Evolutionary conservation across 2,888 invertebrate genomes (phyloP).

Genomic region (Epirrita christyi): DNA sequence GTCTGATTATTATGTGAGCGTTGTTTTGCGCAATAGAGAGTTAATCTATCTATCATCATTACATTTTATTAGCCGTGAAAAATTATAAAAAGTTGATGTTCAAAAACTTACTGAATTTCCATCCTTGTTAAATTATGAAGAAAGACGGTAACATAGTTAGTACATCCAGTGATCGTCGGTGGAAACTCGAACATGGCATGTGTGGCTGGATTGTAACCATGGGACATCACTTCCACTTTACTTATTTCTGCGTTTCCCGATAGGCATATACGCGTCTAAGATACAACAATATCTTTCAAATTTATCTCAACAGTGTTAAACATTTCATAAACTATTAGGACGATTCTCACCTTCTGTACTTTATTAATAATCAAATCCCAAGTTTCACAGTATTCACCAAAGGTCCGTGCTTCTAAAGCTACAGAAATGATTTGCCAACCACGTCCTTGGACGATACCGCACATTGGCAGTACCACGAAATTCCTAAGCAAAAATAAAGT

Average conservation of each 20-base stretch:
- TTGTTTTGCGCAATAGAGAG: too few relatives aligned
- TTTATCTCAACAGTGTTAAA: not conserved
- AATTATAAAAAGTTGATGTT: not conserved
- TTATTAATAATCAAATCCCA: conserved; percentile 75
- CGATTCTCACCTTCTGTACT: conserved; percentile 61
- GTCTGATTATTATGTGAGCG: too few relatives aligned
- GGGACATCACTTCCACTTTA: conserved; percentile 71
- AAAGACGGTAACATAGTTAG: conserved; percentile 70
- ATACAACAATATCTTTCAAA: conserved; percentile 4
- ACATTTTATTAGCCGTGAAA: not conserved
- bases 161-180: conserved; percentile 74
- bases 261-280: conserved; percentile 62
- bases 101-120: conserved; percentile 67
- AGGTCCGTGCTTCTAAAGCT: conserved; percentile 69
- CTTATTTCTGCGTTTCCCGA: conserved; percentile 73
- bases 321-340: not conserved
- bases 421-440: conserved; percentile 79
- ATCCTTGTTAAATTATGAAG: conserved; percentile 76
- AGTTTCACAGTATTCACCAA: conserved; percentile 71
- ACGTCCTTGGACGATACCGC: conserved; percentile 70
- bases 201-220: conserved; percentile 67
- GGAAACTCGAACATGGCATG: conserved; percentile 75
- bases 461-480: conserved; percentile 73
- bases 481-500: conserved; percentile 52
- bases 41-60: too few relatives aligned